Conservation (phyloP, 2,797 vertebrate genomes). For the Alauda arvensis region DNA sequence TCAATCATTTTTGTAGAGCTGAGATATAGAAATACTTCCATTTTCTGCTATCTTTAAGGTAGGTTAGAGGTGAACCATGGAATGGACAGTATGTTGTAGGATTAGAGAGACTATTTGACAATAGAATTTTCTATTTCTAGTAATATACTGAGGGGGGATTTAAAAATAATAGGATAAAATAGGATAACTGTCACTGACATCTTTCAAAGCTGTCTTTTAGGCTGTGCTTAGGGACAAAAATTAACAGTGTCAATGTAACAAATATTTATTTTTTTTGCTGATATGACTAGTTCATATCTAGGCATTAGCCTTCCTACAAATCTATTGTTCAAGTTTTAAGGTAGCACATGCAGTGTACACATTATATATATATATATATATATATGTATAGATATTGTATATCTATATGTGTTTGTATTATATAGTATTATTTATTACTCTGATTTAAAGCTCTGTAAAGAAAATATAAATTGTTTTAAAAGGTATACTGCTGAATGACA, state of each 20-base stretch:
- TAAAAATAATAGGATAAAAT: conserved; percentile 52
- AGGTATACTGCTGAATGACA: neutral
- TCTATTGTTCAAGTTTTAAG: neutral
- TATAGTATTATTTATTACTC: neutral
- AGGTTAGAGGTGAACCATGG: conserved; percentile 18
- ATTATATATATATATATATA: neutral
- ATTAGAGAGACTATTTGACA: conserved; percentile 29
- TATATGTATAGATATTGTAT: neutral
- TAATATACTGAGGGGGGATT: conserved; percentile 11
- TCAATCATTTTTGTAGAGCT: neutral
- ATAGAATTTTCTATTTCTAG: conserved; percentile 45
- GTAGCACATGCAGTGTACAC: neutral
- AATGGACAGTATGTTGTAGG: conserved; percentile 9
- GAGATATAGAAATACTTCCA: neutral
- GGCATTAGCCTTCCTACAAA: neutral
- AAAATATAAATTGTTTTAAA: neutral
- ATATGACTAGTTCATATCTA: neutral
- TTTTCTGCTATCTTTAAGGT: conserved; percentile 21
- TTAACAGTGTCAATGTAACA: neutral
- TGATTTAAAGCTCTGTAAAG: neutral
- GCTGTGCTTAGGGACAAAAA: neutral
- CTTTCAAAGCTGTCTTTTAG: neutral
- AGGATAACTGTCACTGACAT: conserved; percentile 30
- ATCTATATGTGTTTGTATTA: neutral
- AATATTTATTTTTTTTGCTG: neutral